Conservation (phyloP, 2,888 invertebrate genomes). For the Ariolimax columbianus region DNA sequence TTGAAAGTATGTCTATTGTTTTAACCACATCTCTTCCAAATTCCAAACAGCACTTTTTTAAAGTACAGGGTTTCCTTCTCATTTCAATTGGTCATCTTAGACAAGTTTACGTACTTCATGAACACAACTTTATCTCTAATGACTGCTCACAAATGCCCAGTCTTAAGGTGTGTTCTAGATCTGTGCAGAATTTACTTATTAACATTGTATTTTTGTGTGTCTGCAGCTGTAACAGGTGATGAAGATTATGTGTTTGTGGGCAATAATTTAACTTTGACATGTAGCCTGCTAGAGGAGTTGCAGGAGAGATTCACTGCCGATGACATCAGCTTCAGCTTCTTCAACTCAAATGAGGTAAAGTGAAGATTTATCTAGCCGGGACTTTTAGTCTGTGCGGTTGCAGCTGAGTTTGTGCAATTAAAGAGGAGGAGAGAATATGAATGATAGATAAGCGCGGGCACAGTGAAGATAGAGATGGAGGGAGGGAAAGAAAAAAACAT, state of each 20-base stretch:
- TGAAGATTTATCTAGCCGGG: not conserved
- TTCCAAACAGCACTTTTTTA: too few relatives aligned
- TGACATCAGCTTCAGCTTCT: conserved; percentile 4
- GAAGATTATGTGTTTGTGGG: not conserved
- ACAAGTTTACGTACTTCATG: too few relatives aligned
- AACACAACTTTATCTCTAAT: too few relatives aligned
- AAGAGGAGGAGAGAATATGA: not conserved
- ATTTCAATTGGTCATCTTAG: too few relatives aligned
- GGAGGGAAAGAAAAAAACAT: not conserved
- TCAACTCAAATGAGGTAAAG: not conserved
- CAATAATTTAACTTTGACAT: not conserved
- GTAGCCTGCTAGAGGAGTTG: not conserved
- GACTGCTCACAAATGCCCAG: too few relatives aligned
- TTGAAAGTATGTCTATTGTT: too few relatives aligned
- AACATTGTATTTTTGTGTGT: not conserved
- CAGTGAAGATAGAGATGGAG: not conserved
- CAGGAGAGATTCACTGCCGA: not conserved
- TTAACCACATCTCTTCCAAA: too few relatives aligned
- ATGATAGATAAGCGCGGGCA: not conserved
- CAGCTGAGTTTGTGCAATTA: not conserved
- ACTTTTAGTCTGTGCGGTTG: not conserved
- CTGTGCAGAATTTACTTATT: too few relatives aligned
- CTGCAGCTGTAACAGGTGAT: not conserved
- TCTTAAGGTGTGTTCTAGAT: too few relatives aligned
- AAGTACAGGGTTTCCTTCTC: too few relatives aligned